Evolutionary conservation across 1,140 invertebrate species (phyloP).

Genomic region (Calycopis cecrops): DNA sequence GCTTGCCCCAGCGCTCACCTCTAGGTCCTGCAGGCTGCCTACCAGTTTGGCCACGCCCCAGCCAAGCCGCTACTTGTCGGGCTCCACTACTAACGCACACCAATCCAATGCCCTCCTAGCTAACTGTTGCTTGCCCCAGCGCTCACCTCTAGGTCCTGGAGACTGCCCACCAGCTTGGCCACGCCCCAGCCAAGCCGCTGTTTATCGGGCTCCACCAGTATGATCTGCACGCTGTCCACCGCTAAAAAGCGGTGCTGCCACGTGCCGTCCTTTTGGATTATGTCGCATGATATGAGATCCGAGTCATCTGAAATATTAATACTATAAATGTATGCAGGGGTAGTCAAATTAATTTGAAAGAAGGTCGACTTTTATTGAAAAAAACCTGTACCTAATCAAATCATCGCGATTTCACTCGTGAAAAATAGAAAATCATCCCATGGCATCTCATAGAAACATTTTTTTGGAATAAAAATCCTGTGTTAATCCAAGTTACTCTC

Average conservation of each 20-base stretch:
- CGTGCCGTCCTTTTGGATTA: slow-evolving; percentile 91
- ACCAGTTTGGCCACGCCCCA: slow-evolving; percentile 98
- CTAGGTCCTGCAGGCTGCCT: slow-evolving; percentile 88
- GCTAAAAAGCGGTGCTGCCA: slow-evolving; percentile 95
- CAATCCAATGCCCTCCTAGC: too few relatives aligned
- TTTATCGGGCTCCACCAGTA: slow-evolving; percentile 96
- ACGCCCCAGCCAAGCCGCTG: slow-evolving; percentile 96
- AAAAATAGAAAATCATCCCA: too few relatives aligned
- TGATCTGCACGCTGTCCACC: slow-evolving; percentile 95
- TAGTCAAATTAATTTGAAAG: too few relatives aligned
- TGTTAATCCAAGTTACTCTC: too few relatives aligned
- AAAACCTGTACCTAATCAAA: too few relatives aligned
- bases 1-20: slow-evolving; percentile 58
- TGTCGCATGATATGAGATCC: slow-evolving; percentile 96
- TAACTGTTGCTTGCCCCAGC: too few relatives aligned
- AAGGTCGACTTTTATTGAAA: too few relatives aligned
- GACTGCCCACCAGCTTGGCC: slow-evolving; percentile 93
- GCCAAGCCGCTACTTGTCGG: slow-evolving; percentile 90
- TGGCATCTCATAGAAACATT: too few relatives aligned
- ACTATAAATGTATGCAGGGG: too few relatives aligned
- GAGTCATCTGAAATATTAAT: slow-evolving; percentile 88
- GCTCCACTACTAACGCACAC: too few relatives aligned
- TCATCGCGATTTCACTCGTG: too few relatives aligned
- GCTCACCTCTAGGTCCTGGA: slow-evolving; percentile 86
- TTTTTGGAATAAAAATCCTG: too few relatives aligned